These are phyloP conservation scores for Ellobium chinense DNA, from an alignment of 2,888 invertebrate species.

Conservation along the genomic window DNA sequence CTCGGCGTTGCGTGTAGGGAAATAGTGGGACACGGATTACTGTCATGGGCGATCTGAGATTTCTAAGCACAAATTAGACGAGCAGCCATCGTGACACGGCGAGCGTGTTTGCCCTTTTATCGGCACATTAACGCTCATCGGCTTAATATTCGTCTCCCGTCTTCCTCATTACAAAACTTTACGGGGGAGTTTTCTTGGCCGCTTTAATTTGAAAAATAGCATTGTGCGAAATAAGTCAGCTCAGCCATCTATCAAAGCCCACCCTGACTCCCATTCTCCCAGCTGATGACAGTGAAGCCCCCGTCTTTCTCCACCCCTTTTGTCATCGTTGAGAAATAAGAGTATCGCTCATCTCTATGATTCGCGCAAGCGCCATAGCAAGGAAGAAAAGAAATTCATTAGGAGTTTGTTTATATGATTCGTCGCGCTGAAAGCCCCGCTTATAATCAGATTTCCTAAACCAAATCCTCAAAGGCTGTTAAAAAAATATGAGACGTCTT, in stretches of 20 bases:
- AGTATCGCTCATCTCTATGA: background rate
- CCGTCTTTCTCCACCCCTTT: background rate
- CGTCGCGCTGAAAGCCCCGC: background rate
- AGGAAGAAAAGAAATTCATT: background rate
- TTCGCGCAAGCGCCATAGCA: background rate
- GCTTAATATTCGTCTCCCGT: background rate
- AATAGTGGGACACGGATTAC: background rate
- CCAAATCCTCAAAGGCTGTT: conserved; percentile 13
- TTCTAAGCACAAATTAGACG: background rate
- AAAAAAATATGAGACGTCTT: background rate
- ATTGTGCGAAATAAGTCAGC: background rate
- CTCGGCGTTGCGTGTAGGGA: background rate
- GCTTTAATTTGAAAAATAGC: background rate
- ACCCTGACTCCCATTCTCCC: background rate
- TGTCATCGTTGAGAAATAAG: background rate
- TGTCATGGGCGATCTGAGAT: background rate
- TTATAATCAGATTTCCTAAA: conserved; percentile 18
- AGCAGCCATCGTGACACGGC: background rate
- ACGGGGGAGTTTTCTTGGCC: background rate
- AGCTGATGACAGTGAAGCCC: background rate
- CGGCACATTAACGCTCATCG: background rate
- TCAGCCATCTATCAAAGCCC: background rate
- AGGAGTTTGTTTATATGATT: conserved; percentile 23
- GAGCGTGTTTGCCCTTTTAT: background rate
- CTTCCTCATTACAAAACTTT: background rate